Base-by-base conservation (phyloP, 2,113 vertebrate species). In the Eubucco bourcierii region DNA sequence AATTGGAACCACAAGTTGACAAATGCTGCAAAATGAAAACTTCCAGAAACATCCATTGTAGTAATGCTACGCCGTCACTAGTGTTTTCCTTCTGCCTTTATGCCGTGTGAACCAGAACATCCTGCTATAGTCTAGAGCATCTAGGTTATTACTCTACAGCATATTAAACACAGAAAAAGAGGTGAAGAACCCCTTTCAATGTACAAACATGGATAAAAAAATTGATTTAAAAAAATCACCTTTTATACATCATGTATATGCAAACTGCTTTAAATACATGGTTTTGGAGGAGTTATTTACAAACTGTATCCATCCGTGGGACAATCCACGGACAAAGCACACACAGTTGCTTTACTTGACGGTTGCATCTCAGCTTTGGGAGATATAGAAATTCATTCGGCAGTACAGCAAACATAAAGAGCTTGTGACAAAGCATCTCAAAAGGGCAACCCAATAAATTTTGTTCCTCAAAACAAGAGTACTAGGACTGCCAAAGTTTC, bases 131-230 rank as follows among this genome's bases (percentile, higher is more conserved):
- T 97, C 97, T 97, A 98, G 97, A 98, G 97, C 97, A 97, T 98
- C 97, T 97, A 97, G 97, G 95, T 97, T 97, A 98, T 97, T 96
- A 97, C 87, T 97, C 98, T 98, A 98, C 97, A 97, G 97, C 98
- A 98, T 97, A 98, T 97, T 97, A 97, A 98, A 98, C 98, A 98
- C 98, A 97, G 98, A 98, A 98, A 97, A 96, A 94, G 96, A 95
- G 92, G 94, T 87, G 86, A 71, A 74, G 82, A 92, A 93, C 80
- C 92, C 97, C 95, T 96, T 97, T 96, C 96, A 97, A 98, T 98
- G 98, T 98, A 99, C 98, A 99, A 99, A 99, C 97, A 98, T 98
- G 98, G 96, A 98, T 98, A 97, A 98, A 98, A 99, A 99, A 99
- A 99, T 96, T 31, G 94, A 95, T 99, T 99, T n/a, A 99, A 98